Percentiles rank a stretch among this genome's conserved stretches.
Evolutionary conservation across 2,888 invertebrate species (phyloP).

Genomic region (Drosophila algonquin): DNA sequence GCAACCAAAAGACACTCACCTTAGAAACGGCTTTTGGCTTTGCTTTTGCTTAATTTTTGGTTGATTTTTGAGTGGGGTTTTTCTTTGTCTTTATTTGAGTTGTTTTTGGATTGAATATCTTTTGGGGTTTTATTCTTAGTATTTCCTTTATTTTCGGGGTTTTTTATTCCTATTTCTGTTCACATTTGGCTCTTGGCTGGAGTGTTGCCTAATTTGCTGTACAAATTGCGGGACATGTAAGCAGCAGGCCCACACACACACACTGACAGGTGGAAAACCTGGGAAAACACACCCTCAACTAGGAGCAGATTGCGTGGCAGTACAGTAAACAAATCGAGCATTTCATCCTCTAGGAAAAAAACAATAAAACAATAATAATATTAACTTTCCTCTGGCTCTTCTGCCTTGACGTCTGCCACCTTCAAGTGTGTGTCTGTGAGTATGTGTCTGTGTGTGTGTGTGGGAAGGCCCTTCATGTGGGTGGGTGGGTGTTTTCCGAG

Average conservation of each 20-base stretch:
- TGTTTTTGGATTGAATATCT: constrained; percentile 15
- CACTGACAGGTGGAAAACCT: constrained; percentile 4
- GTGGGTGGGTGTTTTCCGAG: constrained; percentile 18
- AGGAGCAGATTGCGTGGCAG: constrained; percentile 46
- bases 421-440: constrained; percentile 8
- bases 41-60: not conserved
- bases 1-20: constrained; percentile 43
- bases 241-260: constrained; percentile 23
- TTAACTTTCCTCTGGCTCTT: constrained; percentile 30
- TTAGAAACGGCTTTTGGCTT: constrained; percentile 15
- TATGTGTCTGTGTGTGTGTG: not conserved
- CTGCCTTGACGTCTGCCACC: not conserved
- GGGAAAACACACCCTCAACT: not conserved
- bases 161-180: not conserved
- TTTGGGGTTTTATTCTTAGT: not conserved
- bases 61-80: not conserved
- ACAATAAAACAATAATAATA: constrained; percentile 46
- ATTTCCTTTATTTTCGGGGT: not conserved
- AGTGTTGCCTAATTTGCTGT: constrained; percentile 38
- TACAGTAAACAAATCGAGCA: constrained; percentile 63
- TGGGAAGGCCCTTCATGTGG: constrained; percentile 1
- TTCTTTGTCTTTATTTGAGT: not conserved
- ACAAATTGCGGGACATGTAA: constrained; percentile 47
- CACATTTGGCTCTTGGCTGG: constrained; percentile 7
- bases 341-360: constrained; percentile 43